These are phyloP conservation scores for Smittia aterrima DNA, from an alignment of 2,888 invertebrate species.

Conservation along the genomic window DNA sequence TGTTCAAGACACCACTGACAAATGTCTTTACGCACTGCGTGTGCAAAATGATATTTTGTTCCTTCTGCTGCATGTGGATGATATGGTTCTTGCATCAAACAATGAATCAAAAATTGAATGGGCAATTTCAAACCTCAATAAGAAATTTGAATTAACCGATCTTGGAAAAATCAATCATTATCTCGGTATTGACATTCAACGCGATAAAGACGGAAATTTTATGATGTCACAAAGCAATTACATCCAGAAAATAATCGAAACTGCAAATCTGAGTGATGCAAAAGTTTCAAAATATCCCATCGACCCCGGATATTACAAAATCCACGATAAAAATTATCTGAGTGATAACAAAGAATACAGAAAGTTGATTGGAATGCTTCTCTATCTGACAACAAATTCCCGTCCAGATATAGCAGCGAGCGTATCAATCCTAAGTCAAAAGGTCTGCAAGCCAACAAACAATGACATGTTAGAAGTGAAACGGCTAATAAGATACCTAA, in stretches of 20 bases:
- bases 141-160: constrained; percentile 1
- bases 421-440: constrained; percentile 40
- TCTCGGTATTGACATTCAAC: neutral
- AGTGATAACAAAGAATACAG: constrained; percentile 21
- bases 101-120: neutral
- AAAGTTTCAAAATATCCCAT: neutral
- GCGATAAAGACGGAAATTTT: neutral
- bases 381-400: constrained; percentile 44
- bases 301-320: neutral
- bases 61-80: constrained; percentile 18
- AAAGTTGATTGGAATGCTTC: constrained; percentile 42
- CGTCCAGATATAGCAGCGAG: constrained; percentile 36
- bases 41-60: neutral
- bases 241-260: neutral
- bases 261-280: neutral
- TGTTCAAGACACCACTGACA: constrained; percentile 43
- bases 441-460: neutral
- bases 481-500: neutral
- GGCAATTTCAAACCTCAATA: neutral
- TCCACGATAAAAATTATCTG: constrained; percentile 31
- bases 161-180: neutral
- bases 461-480: neutral
- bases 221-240: neutral
- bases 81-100: neutral
- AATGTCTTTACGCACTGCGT: constrained; percentile 16